phyloP scores from a whole-genome alignment of 2,113 vertebrate species.

The Sylvia atricapilla region DNA sequence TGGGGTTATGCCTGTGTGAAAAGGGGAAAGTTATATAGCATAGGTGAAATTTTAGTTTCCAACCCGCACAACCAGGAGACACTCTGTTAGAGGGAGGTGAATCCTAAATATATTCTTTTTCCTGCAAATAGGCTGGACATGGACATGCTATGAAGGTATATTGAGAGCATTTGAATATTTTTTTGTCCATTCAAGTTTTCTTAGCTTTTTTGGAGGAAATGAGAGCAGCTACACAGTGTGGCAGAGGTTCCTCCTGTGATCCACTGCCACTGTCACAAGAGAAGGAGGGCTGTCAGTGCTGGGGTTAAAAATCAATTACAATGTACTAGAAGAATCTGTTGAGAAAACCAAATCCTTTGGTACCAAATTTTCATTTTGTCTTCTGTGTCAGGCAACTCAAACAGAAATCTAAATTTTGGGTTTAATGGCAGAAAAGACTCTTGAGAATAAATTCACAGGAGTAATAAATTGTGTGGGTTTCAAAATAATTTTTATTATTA shows the following conservation, averaged over 20 bases:
- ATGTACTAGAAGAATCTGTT: neutral
- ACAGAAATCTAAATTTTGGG: neutral
- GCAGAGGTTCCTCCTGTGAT: neutral
- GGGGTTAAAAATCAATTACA: neutral
- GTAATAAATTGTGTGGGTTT: slow-evolving; percentile 12
- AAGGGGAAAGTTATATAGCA: neutral
- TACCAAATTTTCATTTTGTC: neutral
- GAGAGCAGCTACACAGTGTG: neutral
- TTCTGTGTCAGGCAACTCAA: neutral
- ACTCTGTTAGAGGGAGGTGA: neutral
- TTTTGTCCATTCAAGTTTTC: neutral
- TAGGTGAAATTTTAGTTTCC: neutral
- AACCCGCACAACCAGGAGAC: neutral
- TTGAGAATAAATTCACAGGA: neutral
- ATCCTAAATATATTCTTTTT: neutral
- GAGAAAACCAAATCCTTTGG: neutral
- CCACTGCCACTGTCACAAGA: neutral
- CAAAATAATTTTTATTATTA: slow-evolving; percentile 53
- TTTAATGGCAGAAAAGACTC: neutral
- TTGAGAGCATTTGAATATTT: neutral
- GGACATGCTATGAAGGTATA: neutral
- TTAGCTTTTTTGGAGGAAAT: neutral
- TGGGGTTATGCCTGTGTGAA: neutral
- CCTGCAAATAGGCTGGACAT: neutral
- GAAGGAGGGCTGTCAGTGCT: neutral